Evolutionary conservation across 2,113 vertebrate species (phyloP).

Genomic region (Hypomesus transpacificus): DNA sequence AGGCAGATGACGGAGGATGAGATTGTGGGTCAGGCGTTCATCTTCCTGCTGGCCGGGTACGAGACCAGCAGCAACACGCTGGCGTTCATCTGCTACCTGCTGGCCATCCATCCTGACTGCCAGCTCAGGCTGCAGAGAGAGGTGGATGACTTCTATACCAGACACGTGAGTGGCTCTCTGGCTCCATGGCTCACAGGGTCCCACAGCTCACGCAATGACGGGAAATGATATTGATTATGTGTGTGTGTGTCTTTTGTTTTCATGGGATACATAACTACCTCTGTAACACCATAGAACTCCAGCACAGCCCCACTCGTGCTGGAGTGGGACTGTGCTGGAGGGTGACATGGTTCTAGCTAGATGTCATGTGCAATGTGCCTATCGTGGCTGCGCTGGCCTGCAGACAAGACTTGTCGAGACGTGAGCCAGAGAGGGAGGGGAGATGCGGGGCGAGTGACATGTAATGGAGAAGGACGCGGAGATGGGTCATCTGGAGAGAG

Average conservation of each 20-base stretch:
- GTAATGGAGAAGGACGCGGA: background rate
- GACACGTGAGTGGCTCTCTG: conserved; percentile 74
- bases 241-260: too few species aligned
- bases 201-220: too few species aligned
- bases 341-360: too few species aligned
- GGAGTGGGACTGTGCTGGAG: too few species aligned
- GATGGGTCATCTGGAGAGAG: background rate
- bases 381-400: too few species aligned
- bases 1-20: conserved; percentile 81
- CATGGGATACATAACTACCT: too few species aligned
- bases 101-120: conserved; percentile 82
- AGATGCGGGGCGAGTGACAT: background rate
- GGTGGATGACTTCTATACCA: conserved; percentile 78
- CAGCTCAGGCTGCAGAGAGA: conserved; percentile 81
- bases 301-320: too few species aligned
- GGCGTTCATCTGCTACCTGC: conserved; percentile 83
- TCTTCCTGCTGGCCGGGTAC: conserved; percentile 89
- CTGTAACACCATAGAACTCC: too few species aligned
- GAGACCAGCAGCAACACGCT: conserved; percentile 85
- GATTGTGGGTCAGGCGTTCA: conserved; percentile 85
- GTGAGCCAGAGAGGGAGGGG: too few species aligned
- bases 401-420: too few species aligned
- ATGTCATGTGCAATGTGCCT: too few species aligned
- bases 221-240: too few species aligned
- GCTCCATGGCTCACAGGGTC: background rate